Percentiles rank a stretch among this genome's conserved stretches.
These are phyloP conservation scores for Ancistrus triradiatus DNA, from an alignment of 2,113 vertebrate species.

Conservation along the genomic window DNA sequence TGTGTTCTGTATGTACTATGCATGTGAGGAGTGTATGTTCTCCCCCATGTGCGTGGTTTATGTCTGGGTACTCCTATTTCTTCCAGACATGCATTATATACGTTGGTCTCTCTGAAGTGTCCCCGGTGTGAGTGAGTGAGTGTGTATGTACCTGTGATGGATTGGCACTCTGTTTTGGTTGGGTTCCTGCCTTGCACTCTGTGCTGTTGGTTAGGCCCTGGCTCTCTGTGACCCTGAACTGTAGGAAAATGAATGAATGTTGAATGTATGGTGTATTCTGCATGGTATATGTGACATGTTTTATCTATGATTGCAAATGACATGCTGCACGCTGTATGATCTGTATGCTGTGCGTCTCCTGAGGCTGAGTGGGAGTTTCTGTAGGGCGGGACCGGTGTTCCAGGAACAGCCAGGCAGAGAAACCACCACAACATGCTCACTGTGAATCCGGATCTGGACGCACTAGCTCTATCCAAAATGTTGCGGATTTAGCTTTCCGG, in stretches of 20 bases:
- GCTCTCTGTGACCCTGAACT: no score
- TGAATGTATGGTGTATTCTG: background rate
- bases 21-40: no score
- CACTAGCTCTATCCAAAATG: slow-evolving; percentile 10
- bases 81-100: no score
- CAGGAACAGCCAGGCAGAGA: slow-evolving; percentile 46
- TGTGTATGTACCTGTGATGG: no score
- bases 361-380: slow-evolving; percentile 61
- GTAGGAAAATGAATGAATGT: background rate
- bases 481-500: background rate
- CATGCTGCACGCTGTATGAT: background rate
- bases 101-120: background rate
- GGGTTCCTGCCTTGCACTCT: no score
- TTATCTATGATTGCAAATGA: no score
- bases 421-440: slow-evolving; percentile 36
- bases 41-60: no score
- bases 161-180: no score
- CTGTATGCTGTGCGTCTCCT: slow-evolving; percentile 7
- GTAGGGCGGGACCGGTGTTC: slow-evolving; percentile 61
- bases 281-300: background rate
- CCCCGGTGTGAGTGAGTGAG: background rate
- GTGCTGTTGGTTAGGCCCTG: no score
- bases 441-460: slow-evolving; percentile 28
- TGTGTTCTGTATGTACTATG: background rate
- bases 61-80: no score